Conservation (phyloP, 2,113 vertebrate species). For the Lanius collurio region DNA sequence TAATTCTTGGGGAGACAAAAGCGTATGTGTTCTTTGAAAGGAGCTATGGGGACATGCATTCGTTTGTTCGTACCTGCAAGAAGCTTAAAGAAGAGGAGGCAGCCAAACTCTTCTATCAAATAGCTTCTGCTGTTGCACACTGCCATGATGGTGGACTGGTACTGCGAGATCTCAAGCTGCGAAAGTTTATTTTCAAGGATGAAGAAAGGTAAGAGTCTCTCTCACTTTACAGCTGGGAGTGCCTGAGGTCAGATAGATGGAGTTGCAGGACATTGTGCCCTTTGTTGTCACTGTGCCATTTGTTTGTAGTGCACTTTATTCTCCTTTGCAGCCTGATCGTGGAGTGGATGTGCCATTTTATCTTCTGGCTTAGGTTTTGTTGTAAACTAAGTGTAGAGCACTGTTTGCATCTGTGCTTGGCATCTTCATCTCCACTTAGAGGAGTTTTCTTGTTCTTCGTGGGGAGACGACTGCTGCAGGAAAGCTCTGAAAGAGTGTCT, state of each 20-base stretch:
- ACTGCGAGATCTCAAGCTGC: constrained; percentile 95
- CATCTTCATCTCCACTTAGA: background rate
- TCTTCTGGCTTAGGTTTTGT: background rate
- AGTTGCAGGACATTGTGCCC: background rate
- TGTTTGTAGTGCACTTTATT: background rate
- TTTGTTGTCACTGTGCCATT: rapidly evolving
- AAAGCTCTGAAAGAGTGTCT: background rate
- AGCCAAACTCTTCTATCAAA: constrained; percentile 96
- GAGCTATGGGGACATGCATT: constrained; percentile 99
- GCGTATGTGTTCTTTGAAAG: constrained; percentile 96
- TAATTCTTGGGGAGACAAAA: constrained; percentile 93
- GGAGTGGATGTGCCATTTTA: background rate
- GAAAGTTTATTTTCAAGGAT: constrained; percentile 98
- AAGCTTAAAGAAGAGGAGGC: constrained; percentile 97
- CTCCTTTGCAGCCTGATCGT: background rate
- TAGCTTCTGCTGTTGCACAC: constrained; percentile 95
- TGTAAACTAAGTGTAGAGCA: background rate
- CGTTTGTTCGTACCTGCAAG: constrained; percentile 97
- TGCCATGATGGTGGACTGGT: constrained; percentile 97
- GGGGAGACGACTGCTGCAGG: background rate
- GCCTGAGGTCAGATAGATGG: background rate
- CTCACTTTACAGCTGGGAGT: background rate
- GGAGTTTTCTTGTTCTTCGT: background rate
- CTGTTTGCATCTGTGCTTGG: background rate
- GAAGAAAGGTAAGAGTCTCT: constrained; percentile 87